Evolutionary conservation across 2,113 vertebrate genomes (phyloP), one percentile per base, ranked within the genome.

Genomic region (Ramphastos sulfuratus): DNA sequence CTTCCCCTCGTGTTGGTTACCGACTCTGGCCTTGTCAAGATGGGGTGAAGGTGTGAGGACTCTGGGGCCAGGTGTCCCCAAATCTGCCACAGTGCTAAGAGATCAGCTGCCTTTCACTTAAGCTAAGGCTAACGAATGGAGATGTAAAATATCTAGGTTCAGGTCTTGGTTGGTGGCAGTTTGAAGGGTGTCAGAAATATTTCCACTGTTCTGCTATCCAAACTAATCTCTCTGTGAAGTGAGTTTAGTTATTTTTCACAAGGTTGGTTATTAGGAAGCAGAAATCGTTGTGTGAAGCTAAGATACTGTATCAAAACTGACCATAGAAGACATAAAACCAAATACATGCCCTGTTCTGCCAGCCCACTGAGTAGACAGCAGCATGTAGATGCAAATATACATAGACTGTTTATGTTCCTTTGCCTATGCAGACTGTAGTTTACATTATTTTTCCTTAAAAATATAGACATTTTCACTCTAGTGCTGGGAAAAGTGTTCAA

Each of bases 61-160:
- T 30, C 28, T 5, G 37, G 27, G 30, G 33, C 2, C 63, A 0
- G 7, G 12, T 1, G 0, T 2, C 10, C 10, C 25, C 1, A 1
- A 4, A 1, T 12, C 33, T 33, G 48, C 42, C 2, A 3, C 66
- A 2, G 2, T 5, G 28, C 0, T 1, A 28, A 17, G 15, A 31
- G 15, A 5, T 11, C 60, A 2, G 24, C 7, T 1, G 1, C 48
- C 24, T 59, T 37, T 25, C 5, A 0, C 28, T 33, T 19, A 18
- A 65, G 12, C 30, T 35, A 1, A 15, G 18, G 58, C 7, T 8
- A 4, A 6, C 33, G 18, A 17, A 35, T 1, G 2, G n/a, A 24
- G 7, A 1, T 60, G 67, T 5, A 20, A 10, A 59, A 12, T 4
- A 44, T 2, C 12, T 12, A 1, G 10, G 10, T 19, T 54, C 48